Percentiles rank a stretch among this genome's conserved stretches.
These are phyloP conservation scores for Pterocles orientalis DNA, from an alignment of 2,113 vertebrate genomes.

Conservation along the genomic window DNA sequence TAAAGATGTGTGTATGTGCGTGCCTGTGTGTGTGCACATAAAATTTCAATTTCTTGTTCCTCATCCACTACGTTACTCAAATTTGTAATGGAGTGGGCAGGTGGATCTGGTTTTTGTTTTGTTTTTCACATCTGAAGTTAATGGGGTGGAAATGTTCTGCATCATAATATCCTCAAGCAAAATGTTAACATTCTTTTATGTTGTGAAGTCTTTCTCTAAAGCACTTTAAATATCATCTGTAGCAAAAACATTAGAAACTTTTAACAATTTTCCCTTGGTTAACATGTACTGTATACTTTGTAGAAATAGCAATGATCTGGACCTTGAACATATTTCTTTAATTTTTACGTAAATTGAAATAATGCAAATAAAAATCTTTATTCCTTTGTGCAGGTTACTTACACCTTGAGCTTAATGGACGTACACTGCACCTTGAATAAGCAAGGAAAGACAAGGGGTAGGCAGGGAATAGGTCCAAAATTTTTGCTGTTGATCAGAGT, in stretches of 20 bases:
- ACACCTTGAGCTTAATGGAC: not conserved
- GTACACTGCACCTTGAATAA: not conserved
- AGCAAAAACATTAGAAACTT: not conserved
- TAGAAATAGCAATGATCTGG: not conserved
- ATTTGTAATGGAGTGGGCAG: not conserved
- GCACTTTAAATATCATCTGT: not conserved
- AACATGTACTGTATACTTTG: not conserved
- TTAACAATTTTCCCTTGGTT: not conserved
- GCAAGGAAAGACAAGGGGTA: not conserved
- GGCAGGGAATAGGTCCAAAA: not conserved
- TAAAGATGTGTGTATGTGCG: not conserved
- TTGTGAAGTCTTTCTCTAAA: not conserved
- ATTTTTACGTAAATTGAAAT: not conserved
- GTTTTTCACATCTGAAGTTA: not conserved
- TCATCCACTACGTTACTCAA: not conserved
- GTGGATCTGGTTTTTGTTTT: not conserved
- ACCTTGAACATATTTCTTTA: not conserved
- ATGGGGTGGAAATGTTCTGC: not conserved
- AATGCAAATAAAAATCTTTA: not conserved
- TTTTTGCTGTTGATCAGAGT: not conserved
- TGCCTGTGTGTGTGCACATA: not conserved
- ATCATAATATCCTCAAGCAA: not conserved
- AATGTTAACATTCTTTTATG: not conserved
- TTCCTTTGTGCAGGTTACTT: not conserved
- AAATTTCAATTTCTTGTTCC: not conserved